Evolutionary conservation across 2,797 vertebrate species (phyloP).

Genomic region (Mus caroli): DNA sequence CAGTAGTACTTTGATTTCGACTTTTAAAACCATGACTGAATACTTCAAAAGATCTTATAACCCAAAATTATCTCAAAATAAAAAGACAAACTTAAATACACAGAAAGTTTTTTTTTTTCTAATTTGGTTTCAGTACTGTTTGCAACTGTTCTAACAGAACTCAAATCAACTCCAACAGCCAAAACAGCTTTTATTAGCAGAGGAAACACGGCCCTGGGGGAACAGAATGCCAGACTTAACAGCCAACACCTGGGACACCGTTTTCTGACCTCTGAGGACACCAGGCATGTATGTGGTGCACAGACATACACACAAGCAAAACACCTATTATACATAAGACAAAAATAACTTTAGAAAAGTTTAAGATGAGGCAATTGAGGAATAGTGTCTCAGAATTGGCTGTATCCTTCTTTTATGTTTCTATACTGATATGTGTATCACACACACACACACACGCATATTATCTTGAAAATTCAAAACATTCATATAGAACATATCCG

Average conservation of each 20-base stretch:
- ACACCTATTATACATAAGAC: background rate
- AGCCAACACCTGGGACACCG: background rate
- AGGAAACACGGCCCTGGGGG: background rate
- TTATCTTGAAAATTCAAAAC: background rate
- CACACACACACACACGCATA: too few species aligned
- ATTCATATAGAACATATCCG: background rate
- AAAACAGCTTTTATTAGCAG: background rate
- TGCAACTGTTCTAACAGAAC: background rate
- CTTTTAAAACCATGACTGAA: background rate
- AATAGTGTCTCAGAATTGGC: background rate
- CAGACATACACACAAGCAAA: background rate
- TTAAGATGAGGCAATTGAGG: background rate
- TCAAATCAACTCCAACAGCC: background rate
- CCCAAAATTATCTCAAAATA: background rate
- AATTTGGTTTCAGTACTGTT: background rate
- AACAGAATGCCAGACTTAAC: background rate
- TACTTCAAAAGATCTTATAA: conserved; percentile 46
- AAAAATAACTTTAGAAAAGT: background rate
- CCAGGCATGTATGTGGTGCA: background rate
- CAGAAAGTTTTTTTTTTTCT: background rate
- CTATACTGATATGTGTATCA: too few species aligned
- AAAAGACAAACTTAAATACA: background rate
- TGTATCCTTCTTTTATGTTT: background rate
- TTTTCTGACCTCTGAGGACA: background rate
- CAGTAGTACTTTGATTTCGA: background rate